A percentile compares a stretch with the other conserved stretches of the same genome.
Conservation (phyloP, 2,113 vertebrate species). For the Silurus asotus region DNA sequence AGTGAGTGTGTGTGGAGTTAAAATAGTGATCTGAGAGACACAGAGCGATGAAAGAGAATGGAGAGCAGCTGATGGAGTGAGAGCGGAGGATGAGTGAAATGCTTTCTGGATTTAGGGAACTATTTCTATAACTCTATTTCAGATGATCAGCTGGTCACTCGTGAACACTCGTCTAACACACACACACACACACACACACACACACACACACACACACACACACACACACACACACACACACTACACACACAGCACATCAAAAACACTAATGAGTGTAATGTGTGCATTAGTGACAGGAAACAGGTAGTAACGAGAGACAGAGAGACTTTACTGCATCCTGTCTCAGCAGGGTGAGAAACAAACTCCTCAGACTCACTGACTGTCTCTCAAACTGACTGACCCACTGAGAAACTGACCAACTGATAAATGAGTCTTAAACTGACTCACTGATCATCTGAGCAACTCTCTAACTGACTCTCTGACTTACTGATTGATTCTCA, state of each 20-base stretch:
- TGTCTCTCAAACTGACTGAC: neutral
- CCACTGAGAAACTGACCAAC: neutral
- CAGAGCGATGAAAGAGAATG: conserved; percentile 27
- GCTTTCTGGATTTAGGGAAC: conserved; percentile 45
- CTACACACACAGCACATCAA: neutral
- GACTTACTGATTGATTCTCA: too few species aligned
- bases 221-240: neutral
- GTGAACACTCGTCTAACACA: neutral
- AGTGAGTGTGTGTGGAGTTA: neutral
- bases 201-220: neutral
- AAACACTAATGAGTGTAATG: neutral
- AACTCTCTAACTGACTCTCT: neutral
- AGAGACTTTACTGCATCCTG: conserved; percentile 45
- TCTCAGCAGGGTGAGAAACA: conserved; percentile 27
- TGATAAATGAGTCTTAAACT: neutral
- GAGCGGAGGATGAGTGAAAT: conserved; percentile 39
- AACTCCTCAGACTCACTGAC: neutral
- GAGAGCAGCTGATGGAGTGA: conserved; percentile 41
- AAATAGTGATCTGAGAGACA: neutral
- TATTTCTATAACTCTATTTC: conserved; percentile 55
- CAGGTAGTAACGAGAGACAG: conserved; percentile 27
- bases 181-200: neutral
- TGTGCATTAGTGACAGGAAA: conserved; percentile 12
- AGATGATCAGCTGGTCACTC: conserved; percentile 41
- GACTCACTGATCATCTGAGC: neutral